phyloP scores from a whole-genome alignment of 2,113 vertebrate genomes.

The Blennius ocellaris region DNA sequence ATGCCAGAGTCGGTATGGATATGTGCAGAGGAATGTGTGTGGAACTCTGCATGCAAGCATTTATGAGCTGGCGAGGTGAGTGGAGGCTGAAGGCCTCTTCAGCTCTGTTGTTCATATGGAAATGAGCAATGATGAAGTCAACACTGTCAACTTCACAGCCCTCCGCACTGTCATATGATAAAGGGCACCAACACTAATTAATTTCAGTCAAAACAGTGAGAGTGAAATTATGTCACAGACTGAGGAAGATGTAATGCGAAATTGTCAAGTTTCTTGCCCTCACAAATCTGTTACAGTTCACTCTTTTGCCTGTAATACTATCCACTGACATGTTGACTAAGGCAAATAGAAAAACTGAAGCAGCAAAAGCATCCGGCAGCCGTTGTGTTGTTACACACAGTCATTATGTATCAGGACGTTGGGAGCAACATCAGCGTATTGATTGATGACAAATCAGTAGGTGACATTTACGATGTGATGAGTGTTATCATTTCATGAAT shows the following conservation, averaged over 20 bases:
- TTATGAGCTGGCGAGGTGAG: slow-evolving; percentile 60
- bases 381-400: neutral
- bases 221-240: slow-evolving; percentile 27
- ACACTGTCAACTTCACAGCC: slow-evolving; percentile 64
- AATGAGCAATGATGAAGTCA: slow-evolving; percentile 76
- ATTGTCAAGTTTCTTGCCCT: slow-evolving; percentile 45
- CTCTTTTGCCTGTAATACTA: slow-evolving; percentile 40
- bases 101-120: slow-evolving; percentile 62
- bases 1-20: slow-evolving; percentile 14
- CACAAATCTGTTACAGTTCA: slow-evolving; percentile 47
- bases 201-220: slow-evolving; percentile 63
- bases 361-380: neutral
- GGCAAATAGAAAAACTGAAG: neutral
- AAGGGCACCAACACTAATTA: slow-evolving; percentile 67
- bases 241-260: slow-evolving; percentile 36
- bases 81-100: slow-evolving; percentile 66
- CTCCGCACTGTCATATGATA: slow-evolving; percentile 57
- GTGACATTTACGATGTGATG: slow-evolving; percentile 6
- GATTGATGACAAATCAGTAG: slow-evolving; percentile 12
- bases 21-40: neutral
- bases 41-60: slow-evolving; percentile 22
- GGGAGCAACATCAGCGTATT: slow-evolving; percentile 8
- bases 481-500: neutral
- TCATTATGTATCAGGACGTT: slow-evolving; percentile 2
- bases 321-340: slow-evolving; percentile 21